These are phyloP conservation scores for Hydrozoanthus tunicans DNA, from an alignment of 64 coral and sea anemone species.

Conservation along the genomic window DNA sequence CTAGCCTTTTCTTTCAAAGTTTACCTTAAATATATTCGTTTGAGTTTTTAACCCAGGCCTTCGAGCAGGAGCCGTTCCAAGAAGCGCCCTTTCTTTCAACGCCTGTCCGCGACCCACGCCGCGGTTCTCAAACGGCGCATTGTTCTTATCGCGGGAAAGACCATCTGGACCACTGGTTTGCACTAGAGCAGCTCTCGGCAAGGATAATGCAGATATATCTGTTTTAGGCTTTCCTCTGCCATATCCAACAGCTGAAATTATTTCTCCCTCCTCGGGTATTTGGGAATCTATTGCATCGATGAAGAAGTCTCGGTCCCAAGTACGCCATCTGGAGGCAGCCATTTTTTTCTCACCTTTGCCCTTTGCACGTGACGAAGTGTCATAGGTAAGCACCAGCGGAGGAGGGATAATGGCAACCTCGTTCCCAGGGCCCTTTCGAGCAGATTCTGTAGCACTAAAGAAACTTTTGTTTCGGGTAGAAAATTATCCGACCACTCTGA, in stretches of 20 bases:
- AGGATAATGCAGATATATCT: conserved; percentile 55
- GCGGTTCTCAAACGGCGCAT: background rate
- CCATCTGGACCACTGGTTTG: conserved; percentile 26
- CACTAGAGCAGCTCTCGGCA: conserved; percentile 61
- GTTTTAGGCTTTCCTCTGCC: conserved; percentile 65
- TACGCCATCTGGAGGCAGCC: conserved; percentile 65
- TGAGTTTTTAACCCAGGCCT: conserved; percentile 55
- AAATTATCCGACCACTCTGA: too few relatives aligned
- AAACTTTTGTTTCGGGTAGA: too few relatives aligned
- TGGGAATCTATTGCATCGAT: conserved; percentile 55
- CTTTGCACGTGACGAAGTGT: background rate
- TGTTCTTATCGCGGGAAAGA: background rate
- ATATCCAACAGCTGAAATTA: conserved; percentile 62
- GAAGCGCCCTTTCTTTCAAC: conserved; percentile 70
- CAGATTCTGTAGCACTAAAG: too few relatives aligned
- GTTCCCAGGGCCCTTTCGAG: too few relatives aligned
- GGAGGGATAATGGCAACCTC: background rate
- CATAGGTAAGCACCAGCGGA: background rate
- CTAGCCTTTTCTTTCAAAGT: background rate
- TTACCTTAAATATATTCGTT: conserved; percentile 10
- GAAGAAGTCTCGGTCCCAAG: conserved; percentile 57
- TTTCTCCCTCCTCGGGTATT: conserved; percentile 59
- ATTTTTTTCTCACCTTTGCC: conserved; percentile 8
- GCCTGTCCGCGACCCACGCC: conserved; percentile 46
- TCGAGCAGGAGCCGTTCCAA: conserved; percentile 58